Evolutionary conservation across 1,140 invertebrate species (phyloP).

Genomic region (Nixonia krombeini): DNA sequence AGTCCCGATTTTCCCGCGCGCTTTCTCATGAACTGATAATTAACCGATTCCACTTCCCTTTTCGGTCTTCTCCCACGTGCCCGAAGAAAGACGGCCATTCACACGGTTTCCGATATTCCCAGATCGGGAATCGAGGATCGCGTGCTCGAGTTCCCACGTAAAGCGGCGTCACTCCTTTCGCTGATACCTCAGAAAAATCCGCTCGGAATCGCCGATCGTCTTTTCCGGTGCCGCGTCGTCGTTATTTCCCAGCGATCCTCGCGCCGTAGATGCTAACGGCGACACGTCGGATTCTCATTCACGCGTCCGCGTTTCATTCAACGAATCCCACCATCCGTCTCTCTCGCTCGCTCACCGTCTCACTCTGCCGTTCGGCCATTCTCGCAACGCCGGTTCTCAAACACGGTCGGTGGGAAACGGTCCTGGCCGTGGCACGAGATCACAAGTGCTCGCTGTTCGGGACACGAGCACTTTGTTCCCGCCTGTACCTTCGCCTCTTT

Average conservation of each 20-base stretch:
- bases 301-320: constrained; percentile 1
- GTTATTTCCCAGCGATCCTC: constrained; percentile 1
- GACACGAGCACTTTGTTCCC: background rate
- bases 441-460: background rate
- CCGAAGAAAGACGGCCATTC: no score
- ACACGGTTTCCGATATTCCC: no score
- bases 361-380: background rate
- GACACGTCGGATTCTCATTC: constrained; percentile 10
- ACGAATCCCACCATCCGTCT: background rate
- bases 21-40: no score
- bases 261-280: background rate
- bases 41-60: no score
- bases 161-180: background rate
- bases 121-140: no score
- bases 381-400: no score
- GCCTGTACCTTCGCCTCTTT: no score
- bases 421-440: background rate
- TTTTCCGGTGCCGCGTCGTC: background rate
- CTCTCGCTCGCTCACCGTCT: background rate
- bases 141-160: background rate
- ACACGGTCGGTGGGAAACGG: background rate
- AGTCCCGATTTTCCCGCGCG: no score
- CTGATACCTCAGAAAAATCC: background rate
- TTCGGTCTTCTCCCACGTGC: no score
- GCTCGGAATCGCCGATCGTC: background rate